Evolutionary conservation across 2,888 invertebrate species (phyloP).

Genomic region (Caenorhabditis japonica): DNA sequence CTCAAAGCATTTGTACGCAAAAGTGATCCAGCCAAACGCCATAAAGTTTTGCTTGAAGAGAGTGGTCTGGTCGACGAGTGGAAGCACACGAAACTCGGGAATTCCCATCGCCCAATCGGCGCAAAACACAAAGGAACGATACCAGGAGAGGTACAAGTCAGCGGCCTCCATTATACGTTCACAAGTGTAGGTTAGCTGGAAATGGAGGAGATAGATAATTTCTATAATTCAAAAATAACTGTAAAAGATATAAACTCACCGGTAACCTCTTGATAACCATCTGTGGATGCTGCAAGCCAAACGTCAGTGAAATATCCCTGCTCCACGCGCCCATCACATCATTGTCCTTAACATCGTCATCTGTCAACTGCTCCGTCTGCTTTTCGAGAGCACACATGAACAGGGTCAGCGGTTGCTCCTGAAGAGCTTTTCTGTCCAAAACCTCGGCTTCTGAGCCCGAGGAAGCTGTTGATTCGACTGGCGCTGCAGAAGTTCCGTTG

Average conservation of each 20-base stretch:
- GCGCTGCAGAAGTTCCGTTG: constrained; percentile 15
- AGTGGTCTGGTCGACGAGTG: constrained; percentile 64
- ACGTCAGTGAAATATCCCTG: constrained; percentile 58
- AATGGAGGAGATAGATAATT: constrained; percentile 3
- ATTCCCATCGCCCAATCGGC: constrained; percentile 71
- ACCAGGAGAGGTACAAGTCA: constrained; percentile 65
- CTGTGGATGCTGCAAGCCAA: constrained; percentile 63
- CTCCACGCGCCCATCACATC: constrained; percentile 62
- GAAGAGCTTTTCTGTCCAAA: constrained; percentile 17
- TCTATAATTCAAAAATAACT: background rate
- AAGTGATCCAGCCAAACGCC: constrained; percentile 71
- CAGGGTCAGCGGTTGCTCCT: constrained; percentile 46
- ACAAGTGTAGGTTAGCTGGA: constrained; percentile 63
- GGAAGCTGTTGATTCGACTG: constrained; percentile 28
- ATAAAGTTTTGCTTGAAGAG: constrained; percentile 71
- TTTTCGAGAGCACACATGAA: constrained; percentile 57
- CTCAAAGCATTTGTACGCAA: constrained; percentile 61
- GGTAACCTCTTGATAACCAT: constrained; percentile 59
- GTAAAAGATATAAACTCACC: constrained; percentile 33
- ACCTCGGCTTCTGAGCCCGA: constrained; percentile 46
- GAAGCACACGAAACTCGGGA: constrained; percentile 62
- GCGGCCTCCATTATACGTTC: constrained; percentile 65
- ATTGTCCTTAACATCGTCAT: constrained; percentile 56
- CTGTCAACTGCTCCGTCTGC: constrained; percentile 59
- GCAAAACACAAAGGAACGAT: constrained; percentile 66